Evolutionary conservation across 2,888 invertebrate species (phyloP), one percentile per base, ranked within the genome.

Genomic region (Eupithecia subumbrata): DNA sequence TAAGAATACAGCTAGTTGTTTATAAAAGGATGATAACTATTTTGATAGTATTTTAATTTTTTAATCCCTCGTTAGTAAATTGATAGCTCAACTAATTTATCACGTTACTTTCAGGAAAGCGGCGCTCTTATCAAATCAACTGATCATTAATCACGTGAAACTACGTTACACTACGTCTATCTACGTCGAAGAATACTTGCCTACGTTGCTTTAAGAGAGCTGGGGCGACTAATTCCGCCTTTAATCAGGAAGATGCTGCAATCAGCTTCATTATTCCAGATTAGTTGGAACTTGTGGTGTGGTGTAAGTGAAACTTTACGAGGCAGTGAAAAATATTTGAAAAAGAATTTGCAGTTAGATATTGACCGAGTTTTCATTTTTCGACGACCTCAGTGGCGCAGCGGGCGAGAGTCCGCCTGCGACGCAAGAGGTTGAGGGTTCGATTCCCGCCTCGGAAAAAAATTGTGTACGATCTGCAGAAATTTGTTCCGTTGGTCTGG

Each of bases 251-350:
- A 81, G 80, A 64, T 73, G 78, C 75, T 82, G 80, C 82, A 82
- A 82, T 83, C 83, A 83, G 81, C 80, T 79, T 79, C 76, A 82
- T 82, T 83, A 83, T 82, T 80, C 79, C 79, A 78, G 77, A 80
- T 80, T 78, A 81, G 72, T 74, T 78, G 70, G 45, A 73, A 74
- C 73, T 76, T 76, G 48, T 18, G 67, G 30, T 52, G 18, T 63
- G 79, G 78, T 78, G 18, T 52, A 80, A 76, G 25, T 71, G 12
- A 68, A n/a, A 52, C 8, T 43, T 22, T 56, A 11, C 22, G 12
- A 22, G 56, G 56, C 56, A 56, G 22, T 0, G 52, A 52, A 56
- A 22, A 56, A 11, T 22, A 22, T 5, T 48, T 48, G 7, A 5
- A 9, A 18, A 18, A 8, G 16, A 48, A 48, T 18, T 7, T 48